These are phyloP conservation scores for Taenioides sp. DNA, from an alignment of 2,797 vertebrate genomes.

Conservation along the genomic window DNA sequence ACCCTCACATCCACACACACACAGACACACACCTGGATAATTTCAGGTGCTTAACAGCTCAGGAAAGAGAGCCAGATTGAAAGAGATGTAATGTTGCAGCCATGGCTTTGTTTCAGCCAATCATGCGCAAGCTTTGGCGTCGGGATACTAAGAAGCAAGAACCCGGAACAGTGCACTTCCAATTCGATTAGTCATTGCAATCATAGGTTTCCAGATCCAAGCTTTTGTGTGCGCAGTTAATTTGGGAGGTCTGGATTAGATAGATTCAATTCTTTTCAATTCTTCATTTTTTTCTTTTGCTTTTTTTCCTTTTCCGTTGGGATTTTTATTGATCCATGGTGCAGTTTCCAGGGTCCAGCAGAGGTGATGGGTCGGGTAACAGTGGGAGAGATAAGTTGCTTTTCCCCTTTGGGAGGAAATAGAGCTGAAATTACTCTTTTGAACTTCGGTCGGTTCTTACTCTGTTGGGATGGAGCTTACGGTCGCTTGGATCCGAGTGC, in stretches of 20 bases:
- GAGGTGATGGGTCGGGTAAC: conserved; percentile 36
- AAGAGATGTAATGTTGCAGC: conserved; percentile 22
- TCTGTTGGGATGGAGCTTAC: conserved; percentile 13
- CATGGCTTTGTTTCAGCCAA: conserved; percentile 20
- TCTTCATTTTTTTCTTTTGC: conserved; percentile 1
- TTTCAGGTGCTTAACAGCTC: conserved; percentile 38
- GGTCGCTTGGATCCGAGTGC: background rate
- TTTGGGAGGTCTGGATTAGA: conserved; percentile 10
- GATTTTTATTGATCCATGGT: conserved; percentile 40
- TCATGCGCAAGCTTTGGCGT: conserved; percentile 18
- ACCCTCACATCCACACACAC: conserved; percentile 41
- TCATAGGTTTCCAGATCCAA: conserved; percentile 24
- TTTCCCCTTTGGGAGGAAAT: conserved; percentile 49
- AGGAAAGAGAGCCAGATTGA: conserved; percentile 31
- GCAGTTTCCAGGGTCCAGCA: conserved; percentile 23
- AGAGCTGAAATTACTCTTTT: conserved; percentile 55
- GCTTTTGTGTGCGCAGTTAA: background rate
- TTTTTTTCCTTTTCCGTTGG: conserved; percentile 5
- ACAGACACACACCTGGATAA: conserved; percentile 49
- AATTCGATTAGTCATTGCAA: conserved; percentile 25
- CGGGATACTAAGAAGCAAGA: conserved; percentile 2
- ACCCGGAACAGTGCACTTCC: conserved; percentile 18
- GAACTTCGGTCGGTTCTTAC: conserved; percentile 38
- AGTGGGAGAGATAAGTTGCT: conserved; percentile 33
- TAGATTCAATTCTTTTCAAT: conserved; percentile 7